Evolutionary conservation across 2,113 vertebrate species (phyloP), one percentile per base, ranked within the genome.

Genomic region (Gnathonemus echidnorhynchus): DNA sequence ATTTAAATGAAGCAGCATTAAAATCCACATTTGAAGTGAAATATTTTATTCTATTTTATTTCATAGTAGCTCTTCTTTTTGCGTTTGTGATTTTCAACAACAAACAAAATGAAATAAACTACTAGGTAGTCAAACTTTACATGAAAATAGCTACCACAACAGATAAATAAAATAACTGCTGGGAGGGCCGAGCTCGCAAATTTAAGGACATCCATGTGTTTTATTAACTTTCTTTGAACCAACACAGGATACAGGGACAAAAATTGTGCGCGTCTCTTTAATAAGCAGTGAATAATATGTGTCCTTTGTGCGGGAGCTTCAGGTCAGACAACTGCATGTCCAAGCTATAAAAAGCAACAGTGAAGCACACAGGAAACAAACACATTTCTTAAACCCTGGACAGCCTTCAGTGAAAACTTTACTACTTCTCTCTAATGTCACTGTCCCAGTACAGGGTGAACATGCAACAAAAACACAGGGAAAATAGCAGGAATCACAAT

Each of bases 271-370:
- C 35, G 31, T 10, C 31, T 80, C 84, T 87, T 87, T 52, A 88
- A 56, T 74, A 74, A 13, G 86, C 89, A 80, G 85, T 52, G 35
- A 74, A 66, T 48, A 74, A 88, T 53, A 84, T 84, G 35, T 86
- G n/a, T 49, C 77, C 89, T 89, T 85, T 89, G 83, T 53, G 80
- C 62, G 42, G 87, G 31, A 62, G 87, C 87, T 42, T 39, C 52
- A 27, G 87, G 77, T 89, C 89, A 86, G 52, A 86, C 49, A 53
- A 56, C 39, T 89, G 53, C 77, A 89, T 89, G 74, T 48, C 53
- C 21, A 21, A n/a, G 31, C 87, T 88, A 88, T 88, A 62, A 88
- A 88, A 88, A 88, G 87, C 87, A 62, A 39, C 53, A 88, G 52
- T 11, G 5, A 19, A 53, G 49, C 52, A 56, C 15, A 31, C 87